These are phyloP conservation scores for Rhinophrynus dorsalis DNA, from an alignment of 2,797 vertebrate genomes.

Conservation along the genomic window DNA sequence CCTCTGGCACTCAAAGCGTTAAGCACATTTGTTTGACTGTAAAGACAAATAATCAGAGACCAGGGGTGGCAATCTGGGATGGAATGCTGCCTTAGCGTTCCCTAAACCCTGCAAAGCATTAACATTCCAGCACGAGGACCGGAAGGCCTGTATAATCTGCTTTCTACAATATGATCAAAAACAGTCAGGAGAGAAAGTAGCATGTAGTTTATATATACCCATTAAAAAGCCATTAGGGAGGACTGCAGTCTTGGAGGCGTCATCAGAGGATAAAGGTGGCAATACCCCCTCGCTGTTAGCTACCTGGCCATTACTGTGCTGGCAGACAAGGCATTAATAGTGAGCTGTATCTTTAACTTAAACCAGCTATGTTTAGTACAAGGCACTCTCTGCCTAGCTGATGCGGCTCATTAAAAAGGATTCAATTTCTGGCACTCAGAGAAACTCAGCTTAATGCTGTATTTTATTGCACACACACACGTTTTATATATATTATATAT, in stretches of 20 bases:
- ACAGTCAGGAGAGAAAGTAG: neutral
- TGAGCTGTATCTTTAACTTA: neutral
- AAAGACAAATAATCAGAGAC: conserved; percentile 18
- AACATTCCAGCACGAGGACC: conserved; percentile 35
- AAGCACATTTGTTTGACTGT: conserved; percentile 23
- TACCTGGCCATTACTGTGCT: conserved; percentile 1
- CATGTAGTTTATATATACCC: neutral
- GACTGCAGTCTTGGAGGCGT: conserved; percentile 12
- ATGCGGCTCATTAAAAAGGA: neutral
- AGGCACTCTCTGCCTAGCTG: neutral
- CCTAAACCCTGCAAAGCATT: conserved; percentile 45
- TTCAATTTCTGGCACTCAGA: neutral
- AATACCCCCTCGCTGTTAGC: neutral
- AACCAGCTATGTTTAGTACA: neutral
- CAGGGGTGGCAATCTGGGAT: neutral
- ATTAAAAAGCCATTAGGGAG: conserved; percentile 8
- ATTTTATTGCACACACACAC: too few relatives aligned
- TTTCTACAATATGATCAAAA: conserved; percentile 9
- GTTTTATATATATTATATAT: too few relatives aligned
- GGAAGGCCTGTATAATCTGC: conserved; percentile 31
- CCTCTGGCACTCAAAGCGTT: too few relatives aligned
- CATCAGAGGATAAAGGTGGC: neutral
- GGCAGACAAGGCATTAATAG: neutral
- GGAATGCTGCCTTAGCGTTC: conserved; percentile 6
- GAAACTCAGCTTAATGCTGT: too few relatives aligned